Percentiles rank a stretch among this genome's conserved stretches.
phyloP scores from a whole-genome alignment of 2,888 invertebrate genomes.

The Ptilodon capucinus region DNA sequence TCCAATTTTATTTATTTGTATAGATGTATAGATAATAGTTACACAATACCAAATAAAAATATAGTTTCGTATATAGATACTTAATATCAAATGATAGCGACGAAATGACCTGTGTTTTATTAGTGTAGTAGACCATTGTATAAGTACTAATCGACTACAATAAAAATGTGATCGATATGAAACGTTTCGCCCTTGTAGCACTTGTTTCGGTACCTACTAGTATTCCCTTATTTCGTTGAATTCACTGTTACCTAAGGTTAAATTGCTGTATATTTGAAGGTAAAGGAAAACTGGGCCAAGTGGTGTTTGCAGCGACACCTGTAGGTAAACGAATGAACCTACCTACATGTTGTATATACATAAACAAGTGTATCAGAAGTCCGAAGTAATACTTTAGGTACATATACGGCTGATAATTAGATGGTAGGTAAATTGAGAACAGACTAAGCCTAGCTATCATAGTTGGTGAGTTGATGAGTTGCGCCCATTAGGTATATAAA shows the following conservation, averaged over 20 bases:
- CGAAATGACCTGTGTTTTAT: background rate
- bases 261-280: slow-evolving; percentile 25
- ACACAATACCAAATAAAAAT: too few species aligned
- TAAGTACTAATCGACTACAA: background rate
- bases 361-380: too few species aligned
- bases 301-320: slow-evolving; percentile 8
- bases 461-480: too few species aligned
- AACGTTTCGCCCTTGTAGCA: slow-evolving; percentile 20
- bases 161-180: background rate
- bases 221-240: slow-evolving; percentile 7
- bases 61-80: too few species aligned
- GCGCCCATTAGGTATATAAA: too few species aligned
- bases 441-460: too few species aligned
- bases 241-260: slow-evolving; percentile 10
- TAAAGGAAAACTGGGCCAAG: slow-evolving; percentile 27
- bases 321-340: background rate
- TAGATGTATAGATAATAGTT: too few species aligned
- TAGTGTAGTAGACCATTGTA: background rate
- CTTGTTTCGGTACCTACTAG: slow-evolving; percentile 11
- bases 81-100: too few species aligned
- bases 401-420: too few species aligned
- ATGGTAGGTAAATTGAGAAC: too few species aligned
- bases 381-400: too few species aligned
- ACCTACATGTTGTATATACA: background rate
- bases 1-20: too few species aligned